A percentile compares a stretch with the other conserved stretches of the same genome.
Conservation (phyloP, 2,888 invertebrate species). For the Oegoconia quadripuncta region DNA sequence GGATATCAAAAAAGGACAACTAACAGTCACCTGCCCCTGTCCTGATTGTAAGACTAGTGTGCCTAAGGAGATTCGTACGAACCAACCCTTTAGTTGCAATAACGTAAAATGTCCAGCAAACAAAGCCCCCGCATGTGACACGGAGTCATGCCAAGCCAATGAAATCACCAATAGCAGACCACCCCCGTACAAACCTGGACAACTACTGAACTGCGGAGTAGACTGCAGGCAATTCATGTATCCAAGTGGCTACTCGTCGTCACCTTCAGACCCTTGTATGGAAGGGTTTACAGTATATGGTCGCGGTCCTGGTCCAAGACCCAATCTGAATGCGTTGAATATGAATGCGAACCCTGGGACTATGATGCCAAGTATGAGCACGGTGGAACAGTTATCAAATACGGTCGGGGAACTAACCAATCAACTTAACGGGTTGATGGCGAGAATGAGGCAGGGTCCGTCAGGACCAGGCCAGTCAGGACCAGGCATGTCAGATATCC, state of each 20-base stretch:
- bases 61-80: constrained; percentile 44
- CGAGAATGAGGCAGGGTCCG: constrained; percentile 32
- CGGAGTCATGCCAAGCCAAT: constrained; percentile 4
- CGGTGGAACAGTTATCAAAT: constrained; percentile 36
- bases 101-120: constrained; percentile 51
- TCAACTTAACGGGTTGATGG: constrained; percentile 38
- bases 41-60: constrained; percentile 50
- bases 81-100: constrained; percentile 43
- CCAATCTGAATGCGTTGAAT: no score
- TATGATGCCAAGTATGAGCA: background rate
- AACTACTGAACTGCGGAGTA: background rate
- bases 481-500: no score
- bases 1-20: constrained; percentile 54
- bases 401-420: constrained; percentile 38
- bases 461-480: no score
- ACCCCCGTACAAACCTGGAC: background rate
- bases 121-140: constrained; percentile 36
- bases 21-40: constrained; percentile 61
- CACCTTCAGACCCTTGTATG: background rate
- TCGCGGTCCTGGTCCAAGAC: background rate
- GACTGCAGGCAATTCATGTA: background rate
- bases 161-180: background rate
- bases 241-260: background rate
- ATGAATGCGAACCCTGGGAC: background rate
- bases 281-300: background rate